Percentiles rank a stretch among this genome's conserved stretches.
Evolutionary conservation across 37 sponge, comb jelly and placozoan genomes (phyloP).

Genomic region (Tethya wilhelma): DNA sequence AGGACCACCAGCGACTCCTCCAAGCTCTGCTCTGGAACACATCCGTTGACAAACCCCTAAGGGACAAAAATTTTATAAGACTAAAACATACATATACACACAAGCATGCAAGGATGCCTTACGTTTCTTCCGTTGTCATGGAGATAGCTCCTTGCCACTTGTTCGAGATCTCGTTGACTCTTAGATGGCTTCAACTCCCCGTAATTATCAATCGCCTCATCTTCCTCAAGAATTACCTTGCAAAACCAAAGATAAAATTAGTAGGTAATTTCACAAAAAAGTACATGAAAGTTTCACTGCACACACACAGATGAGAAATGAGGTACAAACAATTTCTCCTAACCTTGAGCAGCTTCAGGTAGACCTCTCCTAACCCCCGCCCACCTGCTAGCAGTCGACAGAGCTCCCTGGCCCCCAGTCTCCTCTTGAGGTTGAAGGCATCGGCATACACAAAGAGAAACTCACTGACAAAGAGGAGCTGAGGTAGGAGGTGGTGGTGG

Average conservation of each 20-base stretch:
- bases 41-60: not conserved
- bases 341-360: conserved; percentile 14
- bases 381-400: not conserved
- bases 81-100: not conserved
- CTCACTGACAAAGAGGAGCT: conserved; percentile 31
- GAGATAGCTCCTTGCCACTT: conserved; percentile 24
- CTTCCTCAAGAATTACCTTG: not conserved
- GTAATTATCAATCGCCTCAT: conserved; percentile 2
- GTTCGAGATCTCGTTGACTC: conserved; percentile 42
- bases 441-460: conserved; percentile 28
- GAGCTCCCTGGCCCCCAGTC: conserved; percentile 4
- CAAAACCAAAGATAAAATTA: not conserved
- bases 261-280: not conserved
- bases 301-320: not conserved
- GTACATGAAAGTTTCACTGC: not conserved
- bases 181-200: conserved; percentile 10
- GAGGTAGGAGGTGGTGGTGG: not conserved
- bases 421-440: conserved; percentile 13
- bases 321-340: not conserved
- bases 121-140: conserved; percentile 24
- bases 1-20: conserved; percentile 34
- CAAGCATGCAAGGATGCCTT: not conserved
- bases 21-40: not conserved
- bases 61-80: not conserved
- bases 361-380: conserved; percentile 10